phyloP scores from a whole-genome alignment of 1,140 invertebrate genomes.

The Sitobion miscanthi region DNA sequence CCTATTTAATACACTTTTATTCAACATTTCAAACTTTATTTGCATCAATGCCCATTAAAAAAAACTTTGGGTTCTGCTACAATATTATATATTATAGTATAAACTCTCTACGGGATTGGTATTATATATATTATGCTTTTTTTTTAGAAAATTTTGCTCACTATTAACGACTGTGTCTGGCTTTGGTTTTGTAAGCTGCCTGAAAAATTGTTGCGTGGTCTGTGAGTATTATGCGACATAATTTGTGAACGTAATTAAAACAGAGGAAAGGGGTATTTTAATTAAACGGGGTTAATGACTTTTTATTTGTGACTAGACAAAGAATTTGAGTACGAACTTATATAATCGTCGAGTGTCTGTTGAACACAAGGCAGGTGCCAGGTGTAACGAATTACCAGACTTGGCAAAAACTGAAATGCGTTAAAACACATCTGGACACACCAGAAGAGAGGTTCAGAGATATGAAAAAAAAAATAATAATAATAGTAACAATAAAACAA shows the following conservation, averaged over 20 bases:
- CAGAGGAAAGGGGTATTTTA: not conserved
- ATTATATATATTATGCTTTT: not conserved
- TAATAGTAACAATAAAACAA: conserved; percentile 24
- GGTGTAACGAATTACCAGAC: conserved; percentile 43
- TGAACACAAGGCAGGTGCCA: conserved; percentile 15
- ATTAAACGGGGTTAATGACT: conserved; percentile 51
- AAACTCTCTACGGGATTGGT: not conserved
- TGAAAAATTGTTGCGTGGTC: conserved; percentile 22
- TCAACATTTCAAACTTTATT: not conserved
- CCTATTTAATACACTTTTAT: not conserved
- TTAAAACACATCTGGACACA: conserved; percentile 41
- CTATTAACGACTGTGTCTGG: not conserved
- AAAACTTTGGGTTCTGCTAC: not conserved
- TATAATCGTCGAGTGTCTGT: conserved; percentile 8
- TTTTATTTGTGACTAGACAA: conserved; percentile 51
- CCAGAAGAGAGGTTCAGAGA: not conserved
- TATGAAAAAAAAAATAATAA: conserved; percentile 25
- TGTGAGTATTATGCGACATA: conserved; percentile 19
- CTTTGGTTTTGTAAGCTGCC: not conserved
- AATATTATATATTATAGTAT: not conserved
- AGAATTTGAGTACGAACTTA: conserved; percentile 42
- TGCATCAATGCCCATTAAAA: not conserved
- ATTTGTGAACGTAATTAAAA: conserved; percentile 12
- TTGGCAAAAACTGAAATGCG: conserved; percentile 33
- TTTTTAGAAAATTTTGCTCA: not conserved